Conservation (phyloP, 2,888 invertebrate species). For the Lamellibrachia columna region DNA sequence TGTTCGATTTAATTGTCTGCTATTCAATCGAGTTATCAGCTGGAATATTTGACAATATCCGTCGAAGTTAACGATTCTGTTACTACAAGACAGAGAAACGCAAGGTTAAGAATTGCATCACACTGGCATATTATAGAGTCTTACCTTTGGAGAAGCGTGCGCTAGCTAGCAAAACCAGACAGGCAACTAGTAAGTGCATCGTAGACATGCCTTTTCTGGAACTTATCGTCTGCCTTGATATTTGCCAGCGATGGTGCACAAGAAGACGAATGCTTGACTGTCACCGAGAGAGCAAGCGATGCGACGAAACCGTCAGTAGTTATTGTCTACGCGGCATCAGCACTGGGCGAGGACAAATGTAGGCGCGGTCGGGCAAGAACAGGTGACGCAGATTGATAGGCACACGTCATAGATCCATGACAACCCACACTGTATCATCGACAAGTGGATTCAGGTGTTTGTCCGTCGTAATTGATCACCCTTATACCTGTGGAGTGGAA, state of each 20-base stretch:
- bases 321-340: background rate
- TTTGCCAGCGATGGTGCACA: background rate
- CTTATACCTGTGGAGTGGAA: background rate
- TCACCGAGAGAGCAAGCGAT: background rate
- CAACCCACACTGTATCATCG: background rate
- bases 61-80: background rate
- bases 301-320: background rate
- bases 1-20: background rate
- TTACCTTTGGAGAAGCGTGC: background rate
- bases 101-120: background rate
- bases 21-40: background rate
- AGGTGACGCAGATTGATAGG: background rate
- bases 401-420: background rate
- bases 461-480: background rate
- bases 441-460: background rate
- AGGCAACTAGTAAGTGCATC: background rate
- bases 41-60: background rate
- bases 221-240: background rate
- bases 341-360: background rate
- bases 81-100: background rate
- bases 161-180: background rate
- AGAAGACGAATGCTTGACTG: background rate
- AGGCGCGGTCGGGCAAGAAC: background rate
- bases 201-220: background rate
- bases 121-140: background rate